These are phyloP conservation scores for Enteromius trimaculatus DNA, from an alignment of 2,797 vertebrate species.

Conservation along the genomic window DNA sequence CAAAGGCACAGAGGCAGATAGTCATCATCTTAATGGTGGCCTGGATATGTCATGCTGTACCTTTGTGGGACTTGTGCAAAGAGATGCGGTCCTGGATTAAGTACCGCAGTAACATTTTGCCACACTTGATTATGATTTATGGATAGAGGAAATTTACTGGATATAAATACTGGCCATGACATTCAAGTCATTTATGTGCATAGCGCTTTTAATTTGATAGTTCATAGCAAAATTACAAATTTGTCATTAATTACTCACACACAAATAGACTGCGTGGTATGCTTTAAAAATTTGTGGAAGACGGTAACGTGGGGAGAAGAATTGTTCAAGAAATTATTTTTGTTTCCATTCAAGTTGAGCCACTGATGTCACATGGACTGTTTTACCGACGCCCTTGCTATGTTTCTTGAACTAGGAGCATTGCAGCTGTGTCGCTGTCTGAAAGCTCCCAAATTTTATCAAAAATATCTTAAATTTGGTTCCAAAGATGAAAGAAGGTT, in stretches of 20 bases:
- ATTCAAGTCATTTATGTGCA: background rate
- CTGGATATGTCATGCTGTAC: slow-evolving; percentile 30
- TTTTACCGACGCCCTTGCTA: too few relatives aligned
- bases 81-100: background rate
- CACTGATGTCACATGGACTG: too few relatives aligned
- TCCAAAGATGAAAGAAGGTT: too few relatives aligned
- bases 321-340: too few relatives aligned
- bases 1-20: slow-evolving; percentile 9
- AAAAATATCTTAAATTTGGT: too few relatives aligned
- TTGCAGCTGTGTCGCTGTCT: too few relatives aligned
- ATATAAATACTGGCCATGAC: background rate
- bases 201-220: background rate
- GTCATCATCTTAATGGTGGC: slow-evolving; percentile 32
- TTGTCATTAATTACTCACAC: background rate
- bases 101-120: slow-evolving; percentile 12
- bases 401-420: too few relatives aligned
- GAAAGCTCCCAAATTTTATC: too few relatives aligned
- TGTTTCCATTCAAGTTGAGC: too few relatives aligned
- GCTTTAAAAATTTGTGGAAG: too few relatives aligned
- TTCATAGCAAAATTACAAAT: background rate
- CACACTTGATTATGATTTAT: background rate
- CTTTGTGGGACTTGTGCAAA: slow-evolving; percentile 11
- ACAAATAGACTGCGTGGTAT: too few relatives aligned
- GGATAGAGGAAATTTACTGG: background rate
- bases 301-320: too few relatives aligned